These are phyloP conservation scores for Xiphorhynchus elegans DNA, from an alignment of 2,113 vertebrate genomes.

Conservation along the genomic window DNA sequence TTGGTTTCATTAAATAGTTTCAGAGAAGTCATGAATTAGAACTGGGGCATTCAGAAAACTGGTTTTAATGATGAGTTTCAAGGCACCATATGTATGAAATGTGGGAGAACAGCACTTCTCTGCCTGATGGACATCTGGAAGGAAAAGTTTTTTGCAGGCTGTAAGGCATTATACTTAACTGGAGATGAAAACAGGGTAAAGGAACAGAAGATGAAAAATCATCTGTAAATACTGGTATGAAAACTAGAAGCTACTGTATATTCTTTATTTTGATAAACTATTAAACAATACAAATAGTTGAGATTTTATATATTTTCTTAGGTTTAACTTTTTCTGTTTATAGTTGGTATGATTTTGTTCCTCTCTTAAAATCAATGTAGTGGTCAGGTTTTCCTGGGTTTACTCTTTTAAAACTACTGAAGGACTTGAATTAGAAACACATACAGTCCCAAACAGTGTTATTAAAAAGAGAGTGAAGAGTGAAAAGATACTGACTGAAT, in stretches of 20 bases:
- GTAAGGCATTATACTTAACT: neutral
- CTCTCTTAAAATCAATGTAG: neutral
- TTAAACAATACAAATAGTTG: neutral
- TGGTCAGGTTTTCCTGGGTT: neutral
- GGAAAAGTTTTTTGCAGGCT: neutral
- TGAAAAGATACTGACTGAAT: neutral
- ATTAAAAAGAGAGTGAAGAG: neutral
- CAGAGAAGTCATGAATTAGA: constrained; percentile 57
- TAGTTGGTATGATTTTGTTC: neutral
- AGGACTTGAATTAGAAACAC: neutral
- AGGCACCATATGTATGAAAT: neutral
- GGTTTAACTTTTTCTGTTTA: neutral
- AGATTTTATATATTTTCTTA: neutral
- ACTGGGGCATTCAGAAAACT: constrained; percentile 34
- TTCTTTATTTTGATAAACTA: neutral
- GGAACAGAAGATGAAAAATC: neutral
- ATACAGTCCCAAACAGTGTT: neutral
- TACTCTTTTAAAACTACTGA: neutral
- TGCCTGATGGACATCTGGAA: neutral
- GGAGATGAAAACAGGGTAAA: neutral
- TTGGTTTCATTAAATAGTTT: constrained; percentile 59
- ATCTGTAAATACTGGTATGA: neutral
- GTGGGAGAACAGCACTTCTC: neutral
- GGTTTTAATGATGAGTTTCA: constrained; percentile 12
- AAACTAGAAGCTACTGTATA: neutral